Conservation (phyloP, 1,140 invertebrate genomes). For the Agraylea sexmaculata region DNA sequence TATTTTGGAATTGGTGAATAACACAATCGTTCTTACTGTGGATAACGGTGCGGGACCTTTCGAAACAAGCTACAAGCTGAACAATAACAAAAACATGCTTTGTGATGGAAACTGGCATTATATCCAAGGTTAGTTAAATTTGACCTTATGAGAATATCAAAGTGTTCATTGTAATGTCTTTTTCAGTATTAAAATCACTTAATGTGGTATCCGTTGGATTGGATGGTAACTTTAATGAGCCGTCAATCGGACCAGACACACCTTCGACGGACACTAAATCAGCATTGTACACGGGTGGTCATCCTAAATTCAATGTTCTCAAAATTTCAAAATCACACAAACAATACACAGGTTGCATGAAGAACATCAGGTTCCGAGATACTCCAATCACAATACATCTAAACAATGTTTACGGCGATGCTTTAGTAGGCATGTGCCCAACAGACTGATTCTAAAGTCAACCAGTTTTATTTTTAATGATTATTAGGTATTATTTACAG, state of each 20-base stretch:
- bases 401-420: constrained; percentile 49
- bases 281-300: constrained; percentile 81
- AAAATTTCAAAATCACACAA: constrained; percentile 45
- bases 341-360: constrained; percentile 76
- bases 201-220: constrained; percentile 72
- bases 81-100: constrained; percentile 55
- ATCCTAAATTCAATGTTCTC: constrained; percentile 46
- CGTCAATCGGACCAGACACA: constrained; percentile 52
- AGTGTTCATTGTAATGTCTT: constrained; percentile 12
- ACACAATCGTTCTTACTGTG: constrained; percentile 66
- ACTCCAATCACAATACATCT: constrained; percentile 46
- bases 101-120: constrained; percentile 94
- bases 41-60: constrained; percentile 77
- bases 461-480: not conserved
- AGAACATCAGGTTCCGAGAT: constrained; percentile 54
- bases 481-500: too few relatives aligned
- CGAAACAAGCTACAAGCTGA: constrained; percentile 57
- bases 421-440: constrained; percentile 60
- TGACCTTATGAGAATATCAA: not conserved
- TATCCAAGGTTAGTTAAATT: constrained; percentile 56
- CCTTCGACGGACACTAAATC: constrained; percentile 67
- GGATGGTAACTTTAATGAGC: constrained; percentile 55
- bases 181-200: constrained; percentile 70
- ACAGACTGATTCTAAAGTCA: constrained; percentile 39
- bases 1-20: constrained; percentile 78